These are phyloP conservation scores for Ectropis crepuscularia DNA, from an alignment of 2,888 invertebrate species.

Conservation along the genomic window DNA sequence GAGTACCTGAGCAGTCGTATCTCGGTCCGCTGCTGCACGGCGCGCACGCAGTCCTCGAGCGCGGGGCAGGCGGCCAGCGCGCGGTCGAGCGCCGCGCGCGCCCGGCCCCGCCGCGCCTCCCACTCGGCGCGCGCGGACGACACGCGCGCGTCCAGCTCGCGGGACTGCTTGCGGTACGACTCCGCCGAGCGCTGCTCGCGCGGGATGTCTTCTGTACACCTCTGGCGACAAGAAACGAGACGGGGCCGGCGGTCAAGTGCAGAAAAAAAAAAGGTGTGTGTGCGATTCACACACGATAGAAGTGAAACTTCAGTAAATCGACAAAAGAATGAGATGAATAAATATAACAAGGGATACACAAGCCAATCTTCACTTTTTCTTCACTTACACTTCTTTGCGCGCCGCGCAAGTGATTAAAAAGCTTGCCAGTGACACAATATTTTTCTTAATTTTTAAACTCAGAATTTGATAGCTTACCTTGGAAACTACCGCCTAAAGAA, in stretches of 20 bases:
- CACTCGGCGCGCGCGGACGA: slow-evolving; percentile 62
- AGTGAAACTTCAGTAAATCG: too few species aligned
- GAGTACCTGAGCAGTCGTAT: slow-evolving; percentile 56
- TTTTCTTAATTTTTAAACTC: too few species aligned
- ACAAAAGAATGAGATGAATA: not conserved
- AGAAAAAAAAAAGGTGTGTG: slow-evolving; percentile 8
- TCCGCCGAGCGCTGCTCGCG: slow-evolving; percentile 72
- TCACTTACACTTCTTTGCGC: too few species aligned
- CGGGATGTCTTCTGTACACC: slow-evolving; percentile 73
- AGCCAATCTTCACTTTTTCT: too few species aligned
- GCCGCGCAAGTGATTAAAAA: too few species aligned
- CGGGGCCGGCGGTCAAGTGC: not conserved
- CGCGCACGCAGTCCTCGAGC: slow-evolving; percentile 59
- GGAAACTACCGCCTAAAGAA: too few species aligned
- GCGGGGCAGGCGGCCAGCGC: slow-evolving; percentile 61
- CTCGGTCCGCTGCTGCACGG: slow-evolving; percentile 60
- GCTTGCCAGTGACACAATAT: too few species aligned
- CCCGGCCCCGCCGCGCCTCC: slow-evolving; percentile 59
- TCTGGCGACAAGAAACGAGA: slow-evolving; percentile 50
- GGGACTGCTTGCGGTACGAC: slow-evolving; percentile 66
- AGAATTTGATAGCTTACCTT: too few species aligned
- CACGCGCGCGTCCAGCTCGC: slow-evolving; percentile 64
- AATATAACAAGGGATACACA: too few species aligned
- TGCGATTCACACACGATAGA: too few species aligned
- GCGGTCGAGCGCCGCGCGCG: slow-evolving; percentile 55